phyloP scores from a whole-genome alignment of 1,140 invertebrate genomes.

The Zaprionus taronus region DNA sequence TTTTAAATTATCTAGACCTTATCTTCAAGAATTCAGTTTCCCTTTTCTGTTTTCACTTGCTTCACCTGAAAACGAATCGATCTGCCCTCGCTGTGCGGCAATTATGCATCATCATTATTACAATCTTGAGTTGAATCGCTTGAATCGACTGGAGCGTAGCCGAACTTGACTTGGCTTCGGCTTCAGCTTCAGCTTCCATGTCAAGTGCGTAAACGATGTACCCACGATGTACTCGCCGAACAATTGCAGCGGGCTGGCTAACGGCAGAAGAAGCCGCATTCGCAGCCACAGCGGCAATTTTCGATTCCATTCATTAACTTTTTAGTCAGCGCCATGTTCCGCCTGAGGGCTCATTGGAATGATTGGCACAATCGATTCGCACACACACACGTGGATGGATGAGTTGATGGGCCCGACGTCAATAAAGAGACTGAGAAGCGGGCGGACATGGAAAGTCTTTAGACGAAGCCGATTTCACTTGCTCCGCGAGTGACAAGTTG shows the following conservation, averaged over 20 bases:
- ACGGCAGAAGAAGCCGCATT: neutral
- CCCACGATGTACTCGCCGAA: slow-evolving; percentile 1
- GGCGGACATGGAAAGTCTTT: neutral
- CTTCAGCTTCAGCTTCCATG: slow-evolving; percentile 42
- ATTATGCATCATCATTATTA: slow-evolving; percentile 54
- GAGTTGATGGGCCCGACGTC: neutral
- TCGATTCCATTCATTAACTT: slow-evolving; percentile 64
- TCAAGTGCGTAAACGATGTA: slow-evolving; percentile 52
- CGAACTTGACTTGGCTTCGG: neutral
- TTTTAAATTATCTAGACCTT: no score
- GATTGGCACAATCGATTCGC: slow-evolving; percentile 74
- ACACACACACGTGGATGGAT: slow-evolving; percentile 11
- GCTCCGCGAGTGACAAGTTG: neutral
- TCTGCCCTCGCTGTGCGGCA: slow-evolving; percentile 25
- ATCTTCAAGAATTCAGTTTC: neutral
- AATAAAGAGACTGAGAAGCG: neutral
- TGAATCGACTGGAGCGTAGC: slow-evolving; percentile 8
- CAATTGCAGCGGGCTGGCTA: slow-evolving; percentile 54
- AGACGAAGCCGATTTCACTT: neutral
- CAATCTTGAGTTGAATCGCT: slow-evolving; percentile 29
- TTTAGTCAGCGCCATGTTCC: slow-evolving; percentile 53
- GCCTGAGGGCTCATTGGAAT: slow-evolving; percentile 56
- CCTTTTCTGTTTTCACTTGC: neutral
- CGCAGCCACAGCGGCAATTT: slow-evolving; percentile 25
- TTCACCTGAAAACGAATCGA: slow-evolving; percentile 16